Percentiles rank a stretch among this genome's conserved stretches.
phyloP scores from a whole-genome alignment of 2,797 vertebrate species.

The Myioborus melanocephalus region DNA sequence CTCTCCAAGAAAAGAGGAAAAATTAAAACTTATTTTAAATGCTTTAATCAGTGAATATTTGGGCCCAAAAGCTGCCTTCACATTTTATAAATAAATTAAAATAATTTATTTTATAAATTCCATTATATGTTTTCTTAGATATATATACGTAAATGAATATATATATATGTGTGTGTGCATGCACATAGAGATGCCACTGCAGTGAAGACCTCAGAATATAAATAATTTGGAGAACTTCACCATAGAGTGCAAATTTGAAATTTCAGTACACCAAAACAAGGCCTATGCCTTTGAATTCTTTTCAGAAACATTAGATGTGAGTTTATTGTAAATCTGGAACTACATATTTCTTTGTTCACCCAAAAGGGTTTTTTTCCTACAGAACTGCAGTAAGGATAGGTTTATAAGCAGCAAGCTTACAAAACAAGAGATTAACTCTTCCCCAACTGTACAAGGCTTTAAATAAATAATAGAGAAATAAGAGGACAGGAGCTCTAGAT shows the following conservation, averaged over 20 bases:
- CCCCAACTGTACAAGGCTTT: not conserved
- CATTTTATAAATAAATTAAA: not conserved
- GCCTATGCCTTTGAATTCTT: not conserved
- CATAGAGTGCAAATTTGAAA: not conserved
- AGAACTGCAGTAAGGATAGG: not conserved
- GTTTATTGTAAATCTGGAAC: not conserved
- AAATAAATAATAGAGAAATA: not conserved
- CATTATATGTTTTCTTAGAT: not conserved
- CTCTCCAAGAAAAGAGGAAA: not conserved
- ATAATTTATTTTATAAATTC: not conserved
- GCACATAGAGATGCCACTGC: not conserved
- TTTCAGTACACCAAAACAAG: not conserved
- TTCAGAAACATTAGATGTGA: not conserved
- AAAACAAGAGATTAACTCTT: not conserved
- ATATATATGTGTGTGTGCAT: not conserved
- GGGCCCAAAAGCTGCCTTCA: not conserved
- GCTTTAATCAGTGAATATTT: not conserved
- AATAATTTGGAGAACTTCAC: not conserved
- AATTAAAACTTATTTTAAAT: not conserved
- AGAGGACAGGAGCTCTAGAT: not conserved
- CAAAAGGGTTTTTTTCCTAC: not conserved
- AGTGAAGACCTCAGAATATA: not conserved
- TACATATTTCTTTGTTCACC: not conserved
- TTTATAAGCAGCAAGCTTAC: not conserved
- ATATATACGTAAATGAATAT: not conserved